Evolutionary conservation across 2,888 invertebrate genomes (phyloP).

Genomic region (Zygothrica quintamaculata): DNA sequence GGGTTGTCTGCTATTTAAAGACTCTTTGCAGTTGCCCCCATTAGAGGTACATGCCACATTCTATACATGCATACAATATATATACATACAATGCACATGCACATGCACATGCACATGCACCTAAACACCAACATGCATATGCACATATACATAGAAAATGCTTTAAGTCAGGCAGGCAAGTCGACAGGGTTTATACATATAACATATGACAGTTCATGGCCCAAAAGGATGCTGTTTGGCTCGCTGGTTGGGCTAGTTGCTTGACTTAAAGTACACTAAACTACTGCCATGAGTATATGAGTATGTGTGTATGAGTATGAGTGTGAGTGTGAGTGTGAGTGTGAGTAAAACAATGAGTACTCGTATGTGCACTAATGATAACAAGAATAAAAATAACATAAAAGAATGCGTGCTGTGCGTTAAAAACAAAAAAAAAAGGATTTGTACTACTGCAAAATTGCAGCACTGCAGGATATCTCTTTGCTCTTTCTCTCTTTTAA

Average conservation of each 20-base stretch:
- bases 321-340: not conserved
- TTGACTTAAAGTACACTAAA: slow-evolving; percentile 28
- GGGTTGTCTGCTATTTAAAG: slow-evolving; percentile 67
- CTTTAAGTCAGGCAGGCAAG: slow-evolving; percentile 40
- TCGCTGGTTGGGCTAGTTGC: slow-evolving; percentile 19
- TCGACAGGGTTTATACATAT: not conserved
- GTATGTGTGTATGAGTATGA: too few species aligned
- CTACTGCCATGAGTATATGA: too few species aligned
- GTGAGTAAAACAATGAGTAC: too few species aligned
- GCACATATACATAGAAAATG: slow-evolving; percentile 11
- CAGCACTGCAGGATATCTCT: too few species aligned
- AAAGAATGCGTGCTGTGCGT: slow-evolving; percentile 20
- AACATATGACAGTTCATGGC: slow-evolving; percentile 42
- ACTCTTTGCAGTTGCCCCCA: slow-evolving; percentile 56
- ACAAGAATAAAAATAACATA: slow-evolving; percentile 28
- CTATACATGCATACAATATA: slow-evolving; percentile 5
- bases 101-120: too few species aligned
- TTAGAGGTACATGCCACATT: slow-evolving; percentile 19
- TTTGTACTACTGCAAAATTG: too few species aligned
- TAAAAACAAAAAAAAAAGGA: slow-evolving; percentile 23
- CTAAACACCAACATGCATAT: too few species aligned
- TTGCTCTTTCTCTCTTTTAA: too few species aligned
- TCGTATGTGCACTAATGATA: slow-evolving; percentile 19
- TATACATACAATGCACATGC: slow-evolving; percentile 6
- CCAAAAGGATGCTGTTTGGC: slow-evolving; percentile 29